Percentiles rank a stretch among this genome's conserved stretches.
These are phyloP conservation scores for Alexandromys fortis DNA, from an alignment of 2,113 vertebrate genomes.

Conservation along the genomic window DNA sequence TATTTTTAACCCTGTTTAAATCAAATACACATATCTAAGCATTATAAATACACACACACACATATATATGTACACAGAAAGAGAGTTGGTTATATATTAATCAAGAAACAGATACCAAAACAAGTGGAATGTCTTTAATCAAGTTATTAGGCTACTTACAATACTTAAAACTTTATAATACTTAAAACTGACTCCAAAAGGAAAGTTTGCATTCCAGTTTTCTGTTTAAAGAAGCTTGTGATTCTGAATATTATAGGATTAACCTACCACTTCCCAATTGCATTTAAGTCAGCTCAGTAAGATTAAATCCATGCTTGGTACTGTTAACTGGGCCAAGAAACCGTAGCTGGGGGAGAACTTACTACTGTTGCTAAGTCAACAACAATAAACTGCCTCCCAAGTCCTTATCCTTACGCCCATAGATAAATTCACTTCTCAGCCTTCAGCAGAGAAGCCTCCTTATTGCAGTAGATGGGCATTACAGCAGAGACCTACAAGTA, in stretches of 20 bases:
- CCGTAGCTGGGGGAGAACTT: neutral
- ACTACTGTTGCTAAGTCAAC: neutral
- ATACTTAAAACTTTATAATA: neutral
- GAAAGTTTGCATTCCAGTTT: conserved; percentile 44
- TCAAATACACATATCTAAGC: conserved; percentile 16
- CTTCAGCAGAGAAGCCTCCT: neutral
- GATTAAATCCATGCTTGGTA: neutral
- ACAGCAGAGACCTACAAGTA: neutral
- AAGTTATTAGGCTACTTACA: conserved; percentile 31
- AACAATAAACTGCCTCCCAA: neutral
- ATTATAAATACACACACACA: neutral
- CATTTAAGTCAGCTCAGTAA: neutral
- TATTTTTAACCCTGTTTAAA: conserved; percentile 42
- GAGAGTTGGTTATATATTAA: neutral
- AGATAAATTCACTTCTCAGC: neutral
- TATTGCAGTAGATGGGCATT: neutral
- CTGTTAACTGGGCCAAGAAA: neutral
- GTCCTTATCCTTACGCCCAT: neutral
- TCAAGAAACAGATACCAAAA: conserved; percentile 26
- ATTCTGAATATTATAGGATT: neutral
- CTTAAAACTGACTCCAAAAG: conserved; percentile 53
- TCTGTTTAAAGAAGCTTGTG: conserved; percentile 9
- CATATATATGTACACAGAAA: neutral
- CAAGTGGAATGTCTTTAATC: conserved; percentile 2
- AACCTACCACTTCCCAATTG: neutral